Evolutionary conservation across 1,140 invertebrate genomes (phyloP).

Genomic region (Tetranychus cinnabarinus): DNA sequence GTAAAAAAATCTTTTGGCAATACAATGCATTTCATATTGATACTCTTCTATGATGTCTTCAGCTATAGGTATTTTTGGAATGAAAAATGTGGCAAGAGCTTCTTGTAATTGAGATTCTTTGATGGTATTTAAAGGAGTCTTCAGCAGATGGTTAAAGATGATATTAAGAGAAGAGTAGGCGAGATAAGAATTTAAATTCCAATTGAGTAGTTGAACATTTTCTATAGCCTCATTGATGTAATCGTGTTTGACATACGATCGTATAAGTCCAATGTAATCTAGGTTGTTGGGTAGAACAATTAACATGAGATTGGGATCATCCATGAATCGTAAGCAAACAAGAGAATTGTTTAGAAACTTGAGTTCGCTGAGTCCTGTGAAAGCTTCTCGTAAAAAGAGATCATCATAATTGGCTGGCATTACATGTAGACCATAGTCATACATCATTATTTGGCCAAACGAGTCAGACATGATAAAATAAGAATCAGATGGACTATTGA

Average conservation of each 20-base stretch:
- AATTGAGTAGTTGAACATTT: constrained; percentile 9
- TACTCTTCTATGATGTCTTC: constrained; percentile 9
- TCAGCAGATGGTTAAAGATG: constrained; percentile 10
- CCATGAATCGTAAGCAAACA: neutral
- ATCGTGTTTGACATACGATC: constrained; percentile 9
- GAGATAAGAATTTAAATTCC: constrained; percentile 7
- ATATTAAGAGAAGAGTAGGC: constrained; percentile 10
- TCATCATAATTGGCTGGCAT: constrained; percentile 6
- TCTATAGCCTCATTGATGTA: constrained; percentile 11
- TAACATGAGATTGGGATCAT: neutral
- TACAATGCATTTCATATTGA: constrained; percentile 7
- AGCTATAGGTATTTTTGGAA: constrained; percentile 6
- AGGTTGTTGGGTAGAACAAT: neutral
- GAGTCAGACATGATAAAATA: constrained; percentile 3
- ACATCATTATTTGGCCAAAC: constrained; percentile 4
- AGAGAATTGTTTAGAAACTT: neutral
- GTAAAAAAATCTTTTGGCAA: constrained; percentile 13
- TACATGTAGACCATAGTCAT: constrained; percentile 6
- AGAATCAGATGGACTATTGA: constrained; percentile 3
- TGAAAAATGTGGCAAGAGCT: constrained; percentile 11
- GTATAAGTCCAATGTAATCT: constrained; percentile 4
- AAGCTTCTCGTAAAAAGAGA: neutral
- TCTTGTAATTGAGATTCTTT: constrained; percentile 8
- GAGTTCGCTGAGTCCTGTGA: neutral
- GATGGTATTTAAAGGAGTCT: constrained; percentile 5